Base-by-base conservation (phyloP, 1,140 invertebrate genomes). In the Portunus trituberculatus region DNA sequence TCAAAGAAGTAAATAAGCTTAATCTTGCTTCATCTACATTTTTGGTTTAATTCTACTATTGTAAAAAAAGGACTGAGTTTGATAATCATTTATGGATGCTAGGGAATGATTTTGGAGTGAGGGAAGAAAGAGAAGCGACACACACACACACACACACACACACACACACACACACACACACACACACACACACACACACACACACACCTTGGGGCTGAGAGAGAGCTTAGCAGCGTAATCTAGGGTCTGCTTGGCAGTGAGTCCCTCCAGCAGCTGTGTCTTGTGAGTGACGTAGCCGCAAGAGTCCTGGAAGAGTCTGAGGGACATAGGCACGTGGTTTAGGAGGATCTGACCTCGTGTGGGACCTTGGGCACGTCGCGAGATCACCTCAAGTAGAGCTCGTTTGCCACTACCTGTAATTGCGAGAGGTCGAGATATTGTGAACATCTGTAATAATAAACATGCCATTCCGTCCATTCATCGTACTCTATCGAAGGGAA, bases 341-440 rank as follows among this genome's bases (percentile, higher is more conserved):
- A 99, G 97, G 0, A 98, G 97, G 28, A 99, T 98, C 96, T 99
- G 98, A 0, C 99, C 99, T 94, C 98, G 97, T 46, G 92, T 98
- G 98, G 91, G 98, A 10, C 97, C 97, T 92, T 97, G 96, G 48
- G 97, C 97, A 29, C 97, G 97, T n/a, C 98, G 97, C 8, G 98
- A 98, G 46, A 99, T 99, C 1, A 99, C 98, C 97, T 99, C 99
- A 6, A 99, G 97, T 1, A 99, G 97, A 0, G 99, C 98, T 92
- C 98, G 97, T 97, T 99, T 99, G 0, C 99, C 99, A 96, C 98
- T 99, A 25, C 98, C 98, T 98, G 96, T 28, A 0, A 31, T 29
- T 10, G 76, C 83, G 16, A 12, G 52, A 59, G 16, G 32, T 4
- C 0, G 25, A n/a, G 8, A 29, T 12, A 12, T 14, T 39, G 88